Evolutionary conservation across 2,888 invertebrate genomes (phyloP), one percentile per base, ranked within the genome.

Genomic region (Caenorhabditis sulstoni): DNA sequence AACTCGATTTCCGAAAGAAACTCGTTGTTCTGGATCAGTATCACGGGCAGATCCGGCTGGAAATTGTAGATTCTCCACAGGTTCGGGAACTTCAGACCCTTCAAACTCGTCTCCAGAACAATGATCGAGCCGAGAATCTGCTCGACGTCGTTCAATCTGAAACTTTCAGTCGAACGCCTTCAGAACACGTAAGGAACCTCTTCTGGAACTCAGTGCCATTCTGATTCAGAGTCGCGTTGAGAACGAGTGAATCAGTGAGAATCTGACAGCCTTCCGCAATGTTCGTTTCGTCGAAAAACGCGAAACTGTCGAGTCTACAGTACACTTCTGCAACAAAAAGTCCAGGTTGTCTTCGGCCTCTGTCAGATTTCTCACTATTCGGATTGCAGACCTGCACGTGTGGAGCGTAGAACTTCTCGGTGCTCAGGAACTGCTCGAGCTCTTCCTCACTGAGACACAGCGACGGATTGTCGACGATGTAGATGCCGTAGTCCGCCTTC

Each of bases 381-480:
- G 79, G 64, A 64, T 68, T 41, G 41, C 79, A 79, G 74, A 79
- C 68, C 23, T 47, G 39, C 44, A 74, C 47, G 39, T 79, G 79
- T 4, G 79, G 79, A 20, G 74, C 73, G 49, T 74, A 74, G 22
- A 74, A 73, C n/a, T 59, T 68, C 5, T 23, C 39, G 8, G 65
- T 68, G 7, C 39, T 50, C 41, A 68, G 14, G 7, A 74, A 68
- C 14, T 20, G 18, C 18, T 79, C 74, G n/a, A 79, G 53, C 20
- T 74, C 67, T 1, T 58, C 22, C 29, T 79, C 79, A 0, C 64
- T 53, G 8, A 79, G 37, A 49, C 79, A 79, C 16, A 79, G 18
- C 5, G 79, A 79, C 14, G 79, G 79, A 59, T 79, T 79, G 35
- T 79, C 74, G 23, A 65, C 52, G n/a, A 79, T 52, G 50, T 73